Percentiles rank a stretch among this genome's conserved stretches.
Conservation (phyloP, 2,888 invertebrate species). For the Tenthredo mesomela region DNA sequence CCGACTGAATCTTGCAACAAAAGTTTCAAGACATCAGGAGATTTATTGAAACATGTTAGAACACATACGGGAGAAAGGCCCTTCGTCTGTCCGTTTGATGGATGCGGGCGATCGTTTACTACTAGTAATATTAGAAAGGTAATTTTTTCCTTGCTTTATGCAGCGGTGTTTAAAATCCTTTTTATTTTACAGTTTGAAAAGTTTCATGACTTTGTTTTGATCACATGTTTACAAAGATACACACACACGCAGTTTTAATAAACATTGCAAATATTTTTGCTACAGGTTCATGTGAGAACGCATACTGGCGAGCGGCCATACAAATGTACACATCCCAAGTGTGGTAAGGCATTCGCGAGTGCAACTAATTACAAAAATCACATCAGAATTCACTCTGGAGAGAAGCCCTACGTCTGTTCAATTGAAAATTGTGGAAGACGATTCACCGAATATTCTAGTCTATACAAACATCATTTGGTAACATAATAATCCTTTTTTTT, state of each 20-base stretch:
- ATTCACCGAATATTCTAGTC: constrained; percentile 86
- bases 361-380: constrained; percentile 86
- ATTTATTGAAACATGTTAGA: constrained; percentile 81
- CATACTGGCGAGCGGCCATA: constrained; percentile 86
- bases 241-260: not conserved
- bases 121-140: constrained; percentile 85
- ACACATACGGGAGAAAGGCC: constrained; percentile 81
- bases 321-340: constrained; percentile 81
- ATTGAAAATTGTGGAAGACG: constrained; percentile 82
- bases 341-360: constrained; percentile 84
- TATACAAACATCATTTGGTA: constrained; percentile 84
- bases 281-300: constrained; percentile 82
- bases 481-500: constrained; percentile 10
- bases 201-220: not conserved
- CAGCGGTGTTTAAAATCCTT: not conserved
- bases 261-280: constrained; percentile 30
- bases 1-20: constrained; percentile 79
- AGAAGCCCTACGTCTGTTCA: constrained; percentile 84
- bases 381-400: constrained; percentile 84
- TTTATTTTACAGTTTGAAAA: not conserved
- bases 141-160: not conserved
- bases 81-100: constrained; percentile 76
- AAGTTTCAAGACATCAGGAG: constrained; percentile 82
- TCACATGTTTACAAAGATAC: not conserved
- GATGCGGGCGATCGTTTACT: constrained; percentile 84